Evolutionary conservation across 1,140 invertebrate genomes (phyloP).

Genomic region (Panagrolaimus sp.): DNA sequence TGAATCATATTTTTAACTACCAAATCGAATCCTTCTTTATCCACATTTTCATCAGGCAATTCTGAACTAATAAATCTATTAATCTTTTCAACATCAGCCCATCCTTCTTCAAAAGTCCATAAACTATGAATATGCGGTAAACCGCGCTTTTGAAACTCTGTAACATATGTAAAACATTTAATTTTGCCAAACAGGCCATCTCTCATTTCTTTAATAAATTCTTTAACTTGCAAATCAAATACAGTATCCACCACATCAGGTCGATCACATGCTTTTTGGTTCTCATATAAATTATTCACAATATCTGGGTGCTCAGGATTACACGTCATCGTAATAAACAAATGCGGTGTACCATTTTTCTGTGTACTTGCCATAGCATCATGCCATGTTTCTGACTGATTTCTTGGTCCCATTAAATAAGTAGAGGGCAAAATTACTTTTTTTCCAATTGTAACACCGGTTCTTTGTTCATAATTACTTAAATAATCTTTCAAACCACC

Average conservation of each 20-base stretch:
- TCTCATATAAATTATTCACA: slow-evolving; percentile 41
- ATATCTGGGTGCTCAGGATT: slow-evolving; percentile 55
- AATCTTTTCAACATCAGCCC: slow-evolving; percentile 32
- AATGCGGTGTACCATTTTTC: slow-evolving; percentile 43
- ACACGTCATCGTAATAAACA: slow-evolving; percentile 51
- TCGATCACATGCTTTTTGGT: slow-evolving; percentile 39
- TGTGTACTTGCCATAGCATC: slow-evolving; percentile 64
- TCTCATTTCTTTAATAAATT: slow-evolving; percentile 37
- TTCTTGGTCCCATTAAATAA: neutral
- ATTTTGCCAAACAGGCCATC: slow-evolving; percentile 44
- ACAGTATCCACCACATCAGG: slow-evolving; percentile 51
- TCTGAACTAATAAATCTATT: slow-evolving; percentile 31
- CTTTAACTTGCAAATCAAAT: slow-evolving; percentile 47
- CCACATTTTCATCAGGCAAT: neutral
- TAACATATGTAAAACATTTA: slow-evolving; percentile 34
- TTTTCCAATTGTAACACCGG: neutral
- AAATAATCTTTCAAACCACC: neutral
- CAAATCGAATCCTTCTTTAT: neutral
- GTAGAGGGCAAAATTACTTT: neutral
- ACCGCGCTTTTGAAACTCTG: slow-evolving; percentile 60
- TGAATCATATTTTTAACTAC: neutral
- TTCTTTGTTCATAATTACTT: neutral
- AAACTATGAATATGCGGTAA: slow-evolving; percentile 59
- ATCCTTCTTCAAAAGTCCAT: slow-evolving; percentile 39
- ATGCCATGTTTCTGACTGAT: neutral